These are phyloP conservation scores for Hydractinia symbiolongicarpus DNA, from an alignment of 30 jellyfish, hydroid and myxozoan species.

Conservation along the genomic window DNA sequence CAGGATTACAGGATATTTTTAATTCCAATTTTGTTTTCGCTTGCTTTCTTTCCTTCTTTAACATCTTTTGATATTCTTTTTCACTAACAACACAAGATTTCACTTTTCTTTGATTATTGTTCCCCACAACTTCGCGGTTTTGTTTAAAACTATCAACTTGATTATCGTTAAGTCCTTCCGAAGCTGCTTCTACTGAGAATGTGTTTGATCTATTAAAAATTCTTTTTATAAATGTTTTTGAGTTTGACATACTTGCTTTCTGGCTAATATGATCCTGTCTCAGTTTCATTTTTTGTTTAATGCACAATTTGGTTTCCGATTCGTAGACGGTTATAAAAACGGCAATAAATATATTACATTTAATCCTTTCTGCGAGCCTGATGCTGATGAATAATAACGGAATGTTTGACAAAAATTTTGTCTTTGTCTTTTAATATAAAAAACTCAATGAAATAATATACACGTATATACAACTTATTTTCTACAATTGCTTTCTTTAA, in stretches of 20 bases:
- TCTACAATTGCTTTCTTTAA: too few species aligned
- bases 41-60: not conserved
- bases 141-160: not conserved
- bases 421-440: too few species aligned
- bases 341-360: too few species aligned
- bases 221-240: not conserved
- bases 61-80: slow-evolving; percentile 5
- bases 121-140: not conserved
- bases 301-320: too few species aligned
- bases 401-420: too few species aligned
- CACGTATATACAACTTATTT: too few species aligned
- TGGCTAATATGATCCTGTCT: not conserved
- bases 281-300: too few species aligned
- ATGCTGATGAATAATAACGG: too few species aligned
- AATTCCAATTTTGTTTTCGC: not conserved
- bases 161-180: not conserved
- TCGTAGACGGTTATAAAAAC: too few species aligned
- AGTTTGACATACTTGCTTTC: slow-evolving; percentile 7
- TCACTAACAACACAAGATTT: slow-evolving; percentile 1
- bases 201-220: not conserved
- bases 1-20: not conserved
- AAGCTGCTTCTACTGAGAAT: not conserved
- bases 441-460: too few species aligned
- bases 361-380: too few species aligned
- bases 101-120: not conserved